phyloP scores from a whole-genome alignment of 2,888 invertebrate genomes.

The Melanargia galathea region DNA sequence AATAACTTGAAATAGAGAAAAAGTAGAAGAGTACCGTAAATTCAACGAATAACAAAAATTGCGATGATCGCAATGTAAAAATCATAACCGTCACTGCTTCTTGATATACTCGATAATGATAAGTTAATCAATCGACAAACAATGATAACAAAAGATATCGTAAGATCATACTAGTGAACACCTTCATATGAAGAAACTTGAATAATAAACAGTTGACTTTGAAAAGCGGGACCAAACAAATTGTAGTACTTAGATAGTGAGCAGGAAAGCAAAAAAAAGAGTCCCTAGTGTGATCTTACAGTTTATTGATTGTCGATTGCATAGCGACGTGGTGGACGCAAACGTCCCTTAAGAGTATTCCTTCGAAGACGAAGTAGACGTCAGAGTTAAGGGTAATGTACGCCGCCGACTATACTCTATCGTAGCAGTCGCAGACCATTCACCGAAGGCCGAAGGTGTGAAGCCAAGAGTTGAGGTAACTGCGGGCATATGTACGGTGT shows the following conservation, averaged over 20 bases:
- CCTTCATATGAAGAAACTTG: not conserved
- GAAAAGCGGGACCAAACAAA: no score
- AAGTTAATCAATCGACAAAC: constrained; percentile 9
- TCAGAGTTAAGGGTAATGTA: constrained; percentile 65
- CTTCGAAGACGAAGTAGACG: constrained; percentile 54
- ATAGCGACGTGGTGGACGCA: constrained; percentile 13
- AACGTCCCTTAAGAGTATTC: constrained; percentile 69
- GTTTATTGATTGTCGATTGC: not conserved
- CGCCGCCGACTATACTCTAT: constrained; percentile 64
- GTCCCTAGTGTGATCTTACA: not conserved
- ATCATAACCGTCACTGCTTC: not conserved
- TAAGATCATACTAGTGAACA: not conserved
- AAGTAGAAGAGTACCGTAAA: not conserved
- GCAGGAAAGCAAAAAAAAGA: no score
- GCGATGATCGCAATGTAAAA: not conserved
- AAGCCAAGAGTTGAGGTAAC: constrained; percentile 82
- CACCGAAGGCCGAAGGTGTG: constrained; percentile 78
- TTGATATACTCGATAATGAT: not conserved
- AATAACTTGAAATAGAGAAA: not conserved
- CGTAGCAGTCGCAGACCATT: constrained; percentile 62
- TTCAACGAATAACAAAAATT: not conserved
- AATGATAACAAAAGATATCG: not conserved
- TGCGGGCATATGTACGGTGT: constrained; percentile 82
- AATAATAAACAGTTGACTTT: no score
- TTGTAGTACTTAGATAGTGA: no score